Evolutionary conservation across 35 echinoderm and acorn worm species (phyloP), one percentile per base, ranked within the genome.

Genomic region (Ptychodera flava): DNA sequence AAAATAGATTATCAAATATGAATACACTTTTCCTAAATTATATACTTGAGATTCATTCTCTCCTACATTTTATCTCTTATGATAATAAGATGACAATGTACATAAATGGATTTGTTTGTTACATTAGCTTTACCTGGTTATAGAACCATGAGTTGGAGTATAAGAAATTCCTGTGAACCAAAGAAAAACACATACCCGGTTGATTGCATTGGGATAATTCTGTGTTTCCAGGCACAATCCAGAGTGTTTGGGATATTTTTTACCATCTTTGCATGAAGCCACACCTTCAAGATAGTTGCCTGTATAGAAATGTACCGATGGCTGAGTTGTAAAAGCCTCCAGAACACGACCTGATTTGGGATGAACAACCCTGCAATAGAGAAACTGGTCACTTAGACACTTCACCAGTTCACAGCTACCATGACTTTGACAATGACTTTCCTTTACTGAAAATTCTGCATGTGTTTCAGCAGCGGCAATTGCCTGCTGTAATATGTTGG

Each of bases 301-400:
- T 1, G 95, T 91, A 84, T 97, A 97, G 29, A 97, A 91, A 35
- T 97, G 95, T 31, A 97, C 76, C n/a, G 87, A 89, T 16, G 95
- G 95, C 77, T 92, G 87, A 29, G 93, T 94, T 38, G 95, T 97
- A 37, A 81, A 94, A 0, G 92, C 89, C 53, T 94, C 95, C 85
- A 97, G 30, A 29, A 82, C 79, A 80, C 92, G 90, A 1, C 95
- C 95, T 85, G 78, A 91, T 0, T 27, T 64, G n/a, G 92, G 92
- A 88, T 97, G 84, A 31, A 35, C 75, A 1, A 90, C 81, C 84
- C 95, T 93, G 80, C 1, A 89, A 89, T 77, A 14, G 36, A 64
- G 45, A 22, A 64, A 64, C 6, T 64, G 22, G 22, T n/a, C n/a
- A n/a, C n/a, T n/a, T n/a, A n/a, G n/a, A n/a, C n/a, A n/a, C n/a